A percentile compares a stretch with the other conserved stretches of the same genome.
Evolutionary conservation across 2,888 invertebrate species (phyloP).

Genomic region (Rhorus exstirpatorius): DNA sequence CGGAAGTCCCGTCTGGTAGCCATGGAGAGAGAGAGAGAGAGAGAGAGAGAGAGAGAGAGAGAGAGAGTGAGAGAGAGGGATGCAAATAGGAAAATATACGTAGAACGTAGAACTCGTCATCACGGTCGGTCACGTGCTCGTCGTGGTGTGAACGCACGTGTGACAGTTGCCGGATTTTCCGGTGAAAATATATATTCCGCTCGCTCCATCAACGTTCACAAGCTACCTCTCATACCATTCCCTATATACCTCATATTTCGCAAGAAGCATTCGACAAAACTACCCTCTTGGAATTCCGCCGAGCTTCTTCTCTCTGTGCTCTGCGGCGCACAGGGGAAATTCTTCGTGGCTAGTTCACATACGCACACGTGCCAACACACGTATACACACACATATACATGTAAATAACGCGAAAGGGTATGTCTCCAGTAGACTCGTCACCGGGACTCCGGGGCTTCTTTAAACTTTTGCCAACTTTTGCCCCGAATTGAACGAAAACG

Average conservation of each 20-base stretch:
- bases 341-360: slow-evolving; percentile 10
- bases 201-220: slow-evolving; percentile 41
- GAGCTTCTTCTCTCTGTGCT: slow-evolving; percentile 6
- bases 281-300: slow-evolving; percentile 16
- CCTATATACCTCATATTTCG: slow-evolving; percentile 1
- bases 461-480: slow-evolving; percentile 63
- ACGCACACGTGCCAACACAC: neutral
- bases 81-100: too few relatives aligned
- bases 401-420: too few relatives aligned
- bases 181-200: slow-evolving; percentile 51
- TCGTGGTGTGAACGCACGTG: slow-evolving; percentile 51
- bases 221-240: slow-evolving; percentile 22
- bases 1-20: slow-evolving; percentile 60
- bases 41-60: slow-evolving; percentile 1
- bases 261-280: neutral
- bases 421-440: slow-evolving; percentile 7
- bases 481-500: slow-evolving; percentile 46
- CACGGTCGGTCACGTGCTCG: slow-evolving; percentile 59
- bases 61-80: neutral
- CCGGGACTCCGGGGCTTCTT: slow-evolving; percentile 43
- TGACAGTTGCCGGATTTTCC: slow-evolving; percentile 60
- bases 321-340: slow-evolving; percentile 22
- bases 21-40: slow-evolving; percentile 12
- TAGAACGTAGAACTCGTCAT: slow-evolving; percentile 40
- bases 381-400: slow-evolving; percentile 6